Percentiles rank a stretch among this genome's conserved stretches.
Conservation (phyloP, 1,140 invertebrate genomes). For the Drosophila sp. region DNA sequence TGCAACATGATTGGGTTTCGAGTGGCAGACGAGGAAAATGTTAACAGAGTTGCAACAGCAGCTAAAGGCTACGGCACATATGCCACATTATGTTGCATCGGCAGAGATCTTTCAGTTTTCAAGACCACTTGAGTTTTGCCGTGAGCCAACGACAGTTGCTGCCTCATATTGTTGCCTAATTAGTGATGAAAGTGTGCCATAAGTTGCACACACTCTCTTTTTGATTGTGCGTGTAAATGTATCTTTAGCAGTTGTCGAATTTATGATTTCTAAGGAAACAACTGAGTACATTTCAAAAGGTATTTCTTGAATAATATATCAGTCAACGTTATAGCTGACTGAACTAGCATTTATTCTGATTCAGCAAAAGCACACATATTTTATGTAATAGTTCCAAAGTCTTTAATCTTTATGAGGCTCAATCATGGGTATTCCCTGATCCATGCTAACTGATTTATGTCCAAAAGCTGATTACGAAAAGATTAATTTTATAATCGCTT, state of each 20-base stretch:
- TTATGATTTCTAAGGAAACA: slow-evolving; percentile 2
- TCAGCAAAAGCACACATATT: slow-evolving; percentile 1
- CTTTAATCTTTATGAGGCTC: slow-evolving; percentile 6
- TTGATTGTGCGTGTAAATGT: not conserved
- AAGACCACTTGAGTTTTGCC: slow-evolving; percentile 48
- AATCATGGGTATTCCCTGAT: slow-evolving; percentile 19
- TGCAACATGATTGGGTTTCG: slow-evolving; percentile 40
- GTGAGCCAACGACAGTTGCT: slow-evolving; percentile 52
- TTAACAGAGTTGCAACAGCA: not conserved
- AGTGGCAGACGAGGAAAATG: slow-evolving; percentile 3
- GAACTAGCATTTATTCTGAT: not conserved
- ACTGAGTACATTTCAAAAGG: not conserved
- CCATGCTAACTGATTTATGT: slow-evolving; percentile 1
- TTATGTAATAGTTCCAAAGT: not conserved
- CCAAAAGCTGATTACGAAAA: not conserved
- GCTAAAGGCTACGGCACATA: slow-evolving; percentile 52
- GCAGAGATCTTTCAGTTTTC: slow-evolving; percentile 22
- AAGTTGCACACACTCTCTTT: slow-evolving; percentile 26
- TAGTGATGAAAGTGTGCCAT: slow-evolving; percentile 70
- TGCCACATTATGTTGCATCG: slow-evolving; percentile 42
- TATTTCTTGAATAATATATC: not conserved
- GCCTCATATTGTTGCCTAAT: slow-evolving; percentile 59
- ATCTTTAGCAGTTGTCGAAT: too few relatives aligned
- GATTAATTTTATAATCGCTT: not conserved
- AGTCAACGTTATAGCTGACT: not conserved